A percentile compares a stretch with the other conserved stretches of the same genome.
phyloP scores from a whole-genome alignment of 2,888 invertebrate species.

The Synergus umbraculus region DNA sequence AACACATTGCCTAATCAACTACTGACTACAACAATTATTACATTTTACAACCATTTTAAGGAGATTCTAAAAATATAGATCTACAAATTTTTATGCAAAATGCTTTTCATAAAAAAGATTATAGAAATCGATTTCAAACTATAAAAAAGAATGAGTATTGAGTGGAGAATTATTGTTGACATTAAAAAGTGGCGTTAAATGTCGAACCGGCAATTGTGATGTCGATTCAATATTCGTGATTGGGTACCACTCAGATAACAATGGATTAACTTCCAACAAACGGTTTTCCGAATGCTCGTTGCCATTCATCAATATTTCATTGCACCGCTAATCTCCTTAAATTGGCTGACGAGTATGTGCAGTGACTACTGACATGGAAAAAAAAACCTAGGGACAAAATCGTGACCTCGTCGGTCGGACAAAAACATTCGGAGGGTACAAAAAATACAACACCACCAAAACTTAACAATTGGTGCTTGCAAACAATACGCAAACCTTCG shows the following conservation, averaged over 20 bases:
- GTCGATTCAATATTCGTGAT: constrained; percentile 22
- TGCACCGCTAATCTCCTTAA: constrained; percentile 36
- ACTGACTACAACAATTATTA: constrained; percentile 53
- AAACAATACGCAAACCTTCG: constrained; percentile 19
- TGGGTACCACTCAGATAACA: constrained; percentile 11
- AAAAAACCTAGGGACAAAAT: constrained; percentile 28
- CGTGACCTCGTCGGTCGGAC: constrained; percentile 36
- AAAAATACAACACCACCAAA: constrained; percentile 36
- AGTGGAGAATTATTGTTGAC: background rate
- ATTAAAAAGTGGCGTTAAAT: constrained; percentile 27
- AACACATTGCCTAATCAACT: constrained; percentile 75
- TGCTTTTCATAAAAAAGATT: background rate
- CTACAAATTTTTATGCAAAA: background rate
- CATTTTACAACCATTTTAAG: constrained; percentile 42
- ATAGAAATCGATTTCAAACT: background rate
- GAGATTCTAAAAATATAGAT: background rate
- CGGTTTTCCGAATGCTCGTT: background rate
- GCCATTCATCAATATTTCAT: constrained; percentile 24
- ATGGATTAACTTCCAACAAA: constrained; percentile 26
- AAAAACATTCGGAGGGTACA: constrained; percentile 22
- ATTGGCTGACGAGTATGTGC: constrained; percentile 35
- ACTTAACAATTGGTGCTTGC: background rate
- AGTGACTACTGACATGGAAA: constrained; percentile 32
- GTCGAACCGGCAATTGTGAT: background rate
- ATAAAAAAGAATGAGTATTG: background rate